Base-by-base conservation (phyloP, 2,888 invertebrate species). In the Allacma fusca region DNA sequence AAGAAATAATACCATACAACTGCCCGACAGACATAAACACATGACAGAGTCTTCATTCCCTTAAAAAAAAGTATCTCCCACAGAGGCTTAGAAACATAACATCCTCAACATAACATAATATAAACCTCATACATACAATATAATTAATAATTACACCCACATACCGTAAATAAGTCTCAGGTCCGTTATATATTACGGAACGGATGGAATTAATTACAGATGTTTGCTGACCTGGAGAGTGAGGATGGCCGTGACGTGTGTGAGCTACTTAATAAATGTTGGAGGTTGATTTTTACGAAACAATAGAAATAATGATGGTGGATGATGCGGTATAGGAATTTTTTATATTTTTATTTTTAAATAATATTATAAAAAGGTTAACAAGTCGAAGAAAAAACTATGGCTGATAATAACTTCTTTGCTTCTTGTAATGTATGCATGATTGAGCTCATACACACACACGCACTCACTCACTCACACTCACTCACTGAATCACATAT, bases 201-300 rank as follows among this genome's bases (percentile, higher is more conserved):
- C 50, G 50, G 50, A 50, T 50, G 50, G 50, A 50, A 50, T 50
- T 50, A 50, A 50, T 50, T 50, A 50, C 50, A 50, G 50, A 50
- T 50, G 50, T 50, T n/a, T 50, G 50, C 50, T 50, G 50, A 50
- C 50, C 50, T 50, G 50, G 50, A 50, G 50, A 50, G 19, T 50
- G 50, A 19, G 50, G 16, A 50, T 50, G 16, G n/a, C n/a, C n/a
- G 19, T 50, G 50, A 50, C 50, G 16, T 50, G n/a, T 50, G 2
- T 50, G n/a, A n/a, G 4, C n/a, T 50, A n/a, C n/a, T 50, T 50
- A 9, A 13, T 40, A 40, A 40, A 40, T 40, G 13, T 40, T 9
- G 5, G 13, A 13, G 40, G 13, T 50, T 16, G 9, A n/a, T 9
- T 4, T 50, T 50, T 50, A n/a, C 2, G 2, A 5, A 50, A 5